These are phyloP conservation scores for Dendrocopos noguchii DNA, from an alignment of 2,113 vertebrate genomes.

Conservation along the genomic window DNA sequence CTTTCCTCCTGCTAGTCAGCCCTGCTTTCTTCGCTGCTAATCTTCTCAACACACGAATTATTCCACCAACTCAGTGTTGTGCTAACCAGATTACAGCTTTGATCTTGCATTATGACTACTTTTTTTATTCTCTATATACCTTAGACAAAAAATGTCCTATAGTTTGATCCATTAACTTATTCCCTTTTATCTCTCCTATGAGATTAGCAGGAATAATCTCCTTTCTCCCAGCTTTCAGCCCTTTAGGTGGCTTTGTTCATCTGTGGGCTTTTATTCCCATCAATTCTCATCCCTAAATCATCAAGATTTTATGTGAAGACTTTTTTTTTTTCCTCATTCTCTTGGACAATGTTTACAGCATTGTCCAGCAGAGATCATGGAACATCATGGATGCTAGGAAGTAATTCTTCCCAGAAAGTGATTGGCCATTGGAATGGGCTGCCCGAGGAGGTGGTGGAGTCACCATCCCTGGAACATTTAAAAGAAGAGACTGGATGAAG, in stretches of 20 bases:
- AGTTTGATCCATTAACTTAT: not conserved
- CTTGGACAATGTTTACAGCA: not conserved
- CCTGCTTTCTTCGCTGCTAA: not conserved
- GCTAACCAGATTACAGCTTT: not conserved
- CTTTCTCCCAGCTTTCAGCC: not conserved
- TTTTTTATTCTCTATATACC: not conserved
- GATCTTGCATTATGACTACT: not conserved
- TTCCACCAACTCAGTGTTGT: not conserved
- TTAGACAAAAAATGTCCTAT: not conserved
- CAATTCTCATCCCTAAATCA: not conserved
- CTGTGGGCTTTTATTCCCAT: not conserved
- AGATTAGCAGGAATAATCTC: not conserved
- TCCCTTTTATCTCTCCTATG: not conserved
- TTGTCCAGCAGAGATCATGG: not conserved
- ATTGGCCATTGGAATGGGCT: too few relatives aligned
- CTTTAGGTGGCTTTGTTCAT: not conserved
- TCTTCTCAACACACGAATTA: not conserved
- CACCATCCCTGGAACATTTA: too few relatives aligned
- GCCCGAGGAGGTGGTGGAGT: too few relatives aligned
- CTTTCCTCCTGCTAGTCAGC: not conserved
- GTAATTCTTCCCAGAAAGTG: too few relatives aligned
- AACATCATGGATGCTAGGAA: too few relatives aligned
- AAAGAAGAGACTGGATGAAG: too few relatives aligned
- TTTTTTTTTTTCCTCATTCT: not conserved
- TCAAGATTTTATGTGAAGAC: not conserved